phyloP scores from a whole-genome alignment of 2,888 invertebrate genomes.

The Nemotelus nigrinus region DNA sequence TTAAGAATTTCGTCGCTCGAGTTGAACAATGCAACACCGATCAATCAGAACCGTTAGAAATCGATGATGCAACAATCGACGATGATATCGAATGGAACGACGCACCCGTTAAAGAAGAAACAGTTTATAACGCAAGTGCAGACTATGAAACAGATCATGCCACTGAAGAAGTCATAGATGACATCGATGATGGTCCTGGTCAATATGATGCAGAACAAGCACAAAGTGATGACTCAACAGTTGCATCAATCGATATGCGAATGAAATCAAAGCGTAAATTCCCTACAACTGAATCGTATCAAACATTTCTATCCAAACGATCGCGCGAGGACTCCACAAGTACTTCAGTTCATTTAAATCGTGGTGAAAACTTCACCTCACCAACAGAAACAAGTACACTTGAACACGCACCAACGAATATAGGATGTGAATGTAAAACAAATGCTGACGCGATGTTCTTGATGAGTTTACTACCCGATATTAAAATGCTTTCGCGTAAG shows the following conservation, averaged over 20 bases:
- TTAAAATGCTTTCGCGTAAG: constrained; percentile 61
- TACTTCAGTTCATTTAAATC: not conserved
- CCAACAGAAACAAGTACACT: not conserved
- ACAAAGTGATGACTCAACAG: not conserved
- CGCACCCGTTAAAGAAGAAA: constrained; percentile 24
- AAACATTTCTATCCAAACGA: not conserved
- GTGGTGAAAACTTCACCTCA: not conserved
- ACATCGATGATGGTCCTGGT: constrained; percentile 23
- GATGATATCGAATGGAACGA: constrained; percentile 31
- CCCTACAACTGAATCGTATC: not conserved
- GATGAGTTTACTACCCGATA: constrained; percentile 63
- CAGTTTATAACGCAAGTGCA: constrained; percentile 1
- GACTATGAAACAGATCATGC: constrained; percentile 17
- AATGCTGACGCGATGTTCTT: constrained; percentile 65
- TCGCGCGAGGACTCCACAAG: not conserved
- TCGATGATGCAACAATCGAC: constrained; percentile 5
- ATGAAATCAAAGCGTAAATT: not conserved
- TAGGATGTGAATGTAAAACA: constrained; percentile 60
- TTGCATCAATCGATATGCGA: not conserved
- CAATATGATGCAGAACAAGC: constrained; percentile 2
- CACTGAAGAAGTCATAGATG: constrained; percentile 15
- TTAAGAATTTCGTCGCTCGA: constrained; percentile 40
- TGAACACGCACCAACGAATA: not conserved
- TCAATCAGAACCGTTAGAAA: constrained; percentile 18
- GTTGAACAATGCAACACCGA: constrained; percentile 18